Percentiles rank a stretch among this genome's conserved stretches.
These are phyloP conservation scores for Drosophila nigricruria DNA, from an alignment of 2,888 invertebrate genomes.

Conservation along the genomic window DNA sequence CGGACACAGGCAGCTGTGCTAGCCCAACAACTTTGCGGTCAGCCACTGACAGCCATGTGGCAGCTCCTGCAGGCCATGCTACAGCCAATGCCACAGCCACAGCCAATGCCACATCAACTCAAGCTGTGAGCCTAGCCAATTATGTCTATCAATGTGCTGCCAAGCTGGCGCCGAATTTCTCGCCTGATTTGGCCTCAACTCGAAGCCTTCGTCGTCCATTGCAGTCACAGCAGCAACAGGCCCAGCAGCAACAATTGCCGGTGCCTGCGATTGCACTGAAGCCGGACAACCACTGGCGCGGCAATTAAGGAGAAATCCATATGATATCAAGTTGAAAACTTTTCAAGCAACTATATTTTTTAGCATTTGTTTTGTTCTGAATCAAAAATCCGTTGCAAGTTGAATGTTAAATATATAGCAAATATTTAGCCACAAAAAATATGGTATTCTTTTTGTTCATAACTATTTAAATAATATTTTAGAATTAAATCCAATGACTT, in stretches of 20 bases:
- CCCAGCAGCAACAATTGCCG: constrained; percentile 28
- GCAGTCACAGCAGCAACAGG: neutral
- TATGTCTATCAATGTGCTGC: constrained; percentile 59
- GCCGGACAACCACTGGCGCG: neutral
- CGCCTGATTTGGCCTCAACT: constrained; percentile 23
- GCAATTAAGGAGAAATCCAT: neutral
- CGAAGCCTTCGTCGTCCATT: neutral
- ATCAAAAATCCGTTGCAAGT: neutral
- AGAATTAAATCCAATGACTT: too few relatives aligned
- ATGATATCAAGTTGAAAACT: too few relatives aligned
- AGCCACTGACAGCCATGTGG: constrained; percentile 33
- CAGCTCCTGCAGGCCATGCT: neutral
- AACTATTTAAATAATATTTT: too few relatives aligned
- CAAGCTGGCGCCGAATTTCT: constrained; percentile 32
- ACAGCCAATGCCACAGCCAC: constrained; percentile 12
- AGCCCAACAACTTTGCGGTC: constrained; percentile 29
- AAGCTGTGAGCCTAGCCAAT: constrained; percentile 40
- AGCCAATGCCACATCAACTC: constrained; percentile 12
- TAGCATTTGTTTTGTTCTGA: neutral
- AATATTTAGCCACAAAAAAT: neutral
- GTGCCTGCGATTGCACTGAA: constrained; percentile 12
- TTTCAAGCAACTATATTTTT: constrained; percentile 7
- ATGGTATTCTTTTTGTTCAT: too few relatives aligned
- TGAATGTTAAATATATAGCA: neutral
- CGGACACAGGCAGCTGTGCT: constrained; percentile 41